Conservation (phyloP, 2,113 vertebrate species). For the Mastomys natalensis region DNA sequence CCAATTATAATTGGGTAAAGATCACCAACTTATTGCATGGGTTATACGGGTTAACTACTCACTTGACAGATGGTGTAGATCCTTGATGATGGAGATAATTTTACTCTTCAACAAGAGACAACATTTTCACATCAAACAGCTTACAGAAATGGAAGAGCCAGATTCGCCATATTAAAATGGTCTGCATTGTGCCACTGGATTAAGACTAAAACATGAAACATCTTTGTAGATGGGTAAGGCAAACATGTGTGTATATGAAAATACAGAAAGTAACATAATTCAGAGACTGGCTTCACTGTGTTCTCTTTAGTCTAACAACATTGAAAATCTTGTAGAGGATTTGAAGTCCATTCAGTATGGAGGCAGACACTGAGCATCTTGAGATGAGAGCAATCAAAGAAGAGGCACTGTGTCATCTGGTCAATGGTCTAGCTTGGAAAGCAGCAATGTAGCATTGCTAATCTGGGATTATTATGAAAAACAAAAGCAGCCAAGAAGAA, state of each 20-base stretch:
- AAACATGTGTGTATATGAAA: neutral
- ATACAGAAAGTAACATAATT: neutral
- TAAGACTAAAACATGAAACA: neutral
- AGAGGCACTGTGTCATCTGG: neutral
- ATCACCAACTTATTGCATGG: neutral
- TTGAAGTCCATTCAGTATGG: conserved; percentile 4
- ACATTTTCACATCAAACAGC: neutral
- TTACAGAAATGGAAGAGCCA: neutral
- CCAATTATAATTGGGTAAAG: neutral
- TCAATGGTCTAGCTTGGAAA: neutral
- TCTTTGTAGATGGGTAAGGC: neutral
- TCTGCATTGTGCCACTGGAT: neutral
- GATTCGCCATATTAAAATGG: conserved; percentile 16
- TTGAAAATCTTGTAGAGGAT: neutral
- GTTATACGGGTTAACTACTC: neutral
- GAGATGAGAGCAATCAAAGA: neutral
- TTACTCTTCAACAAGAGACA: neutral
- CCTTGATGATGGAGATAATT: neutral
- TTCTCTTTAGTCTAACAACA: neutral
- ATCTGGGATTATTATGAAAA: neutral
- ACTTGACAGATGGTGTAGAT: neutral
- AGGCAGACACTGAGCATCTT: neutral
- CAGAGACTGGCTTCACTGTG: neutral
- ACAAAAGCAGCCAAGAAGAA: neutral
- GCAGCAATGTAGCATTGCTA: neutral